Percentiles rank a stretch among this genome's conserved stretches.
phyloP scores from a whole-genome alignment of 2,888 invertebrate species.

The Uropetala carovei region DNA sequence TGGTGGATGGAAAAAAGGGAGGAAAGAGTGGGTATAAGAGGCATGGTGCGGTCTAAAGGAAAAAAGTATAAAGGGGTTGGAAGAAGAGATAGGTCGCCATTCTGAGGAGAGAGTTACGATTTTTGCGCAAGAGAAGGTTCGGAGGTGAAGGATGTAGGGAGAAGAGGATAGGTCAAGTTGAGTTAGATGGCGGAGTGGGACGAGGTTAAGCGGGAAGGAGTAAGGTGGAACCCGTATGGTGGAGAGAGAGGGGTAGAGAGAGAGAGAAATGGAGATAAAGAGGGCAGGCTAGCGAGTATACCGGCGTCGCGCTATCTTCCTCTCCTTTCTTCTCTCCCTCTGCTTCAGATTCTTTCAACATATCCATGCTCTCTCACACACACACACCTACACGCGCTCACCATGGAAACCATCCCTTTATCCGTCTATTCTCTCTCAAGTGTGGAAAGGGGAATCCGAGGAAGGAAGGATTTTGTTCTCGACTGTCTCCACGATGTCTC shows the following conservation, averaged over 20 bases:
- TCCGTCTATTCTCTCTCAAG: too few relatives aligned
- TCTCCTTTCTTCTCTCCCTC: too few relatives aligned
- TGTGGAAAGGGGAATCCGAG: too few relatives aligned
- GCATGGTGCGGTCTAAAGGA: background rate
- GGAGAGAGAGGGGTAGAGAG: too few relatives aligned
- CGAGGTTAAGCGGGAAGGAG: background rate
- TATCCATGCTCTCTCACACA: background rate
- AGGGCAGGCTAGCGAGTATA: too few relatives aligned
- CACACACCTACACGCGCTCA: background rate
- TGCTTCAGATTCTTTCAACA: background rate
- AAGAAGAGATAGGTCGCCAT: slow-evolving; percentile 5
- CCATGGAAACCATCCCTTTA: background rate
- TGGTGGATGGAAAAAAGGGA: background rate
- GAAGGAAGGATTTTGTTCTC: too few relatives aligned
- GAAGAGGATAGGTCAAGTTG: background rate
- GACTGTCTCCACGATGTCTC: background rate
- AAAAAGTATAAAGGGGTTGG: background rate
- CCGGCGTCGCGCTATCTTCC: too few relatives aligned
- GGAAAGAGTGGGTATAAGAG: too few relatives aligned
- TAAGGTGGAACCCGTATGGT: background rate
- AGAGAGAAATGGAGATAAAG: too few relatives aligned
- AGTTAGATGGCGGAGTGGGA: background rate
- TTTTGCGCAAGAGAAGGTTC: background rate
- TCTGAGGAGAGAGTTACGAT: slow-evolving; percentile 39
- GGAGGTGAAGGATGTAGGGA: background rate